Evolutionary conservation across 2,797 vertebrate genomes (phyloP).

Genomic region (Tokudaia muenninki): DNA sequence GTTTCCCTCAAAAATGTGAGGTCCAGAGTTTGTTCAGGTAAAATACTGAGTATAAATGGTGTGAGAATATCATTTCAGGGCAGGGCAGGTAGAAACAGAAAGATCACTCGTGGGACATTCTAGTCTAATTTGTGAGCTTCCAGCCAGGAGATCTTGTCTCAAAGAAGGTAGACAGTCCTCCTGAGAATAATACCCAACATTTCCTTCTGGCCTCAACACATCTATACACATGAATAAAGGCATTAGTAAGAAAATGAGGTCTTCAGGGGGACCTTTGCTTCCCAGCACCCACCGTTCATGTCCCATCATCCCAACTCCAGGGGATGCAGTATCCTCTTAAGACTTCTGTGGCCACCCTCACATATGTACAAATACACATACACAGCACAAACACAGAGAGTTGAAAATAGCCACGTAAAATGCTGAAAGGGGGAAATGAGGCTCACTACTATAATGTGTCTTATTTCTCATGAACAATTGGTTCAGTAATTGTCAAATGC

Average conservation of each 20-base stretch:
- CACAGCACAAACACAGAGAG: not conserved
- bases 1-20: not conserved
- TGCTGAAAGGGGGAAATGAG: constrained; percentile 40
- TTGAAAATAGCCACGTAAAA: not conserved
- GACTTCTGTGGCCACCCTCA: not conserved
- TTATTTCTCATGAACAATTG: not conserved
- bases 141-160: not conserved
- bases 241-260: not conserved
- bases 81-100: not conserved
- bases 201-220: not conserved
- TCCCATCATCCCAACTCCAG: too few species aligned
- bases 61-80: not conserved
- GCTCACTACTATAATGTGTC: not conserved
- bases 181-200: too few species aligned
- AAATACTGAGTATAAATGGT: not conserved
- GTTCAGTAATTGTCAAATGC: not conserved
- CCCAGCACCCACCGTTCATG: too few species aligned
- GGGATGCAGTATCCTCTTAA: not conserved
- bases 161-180: not conserved
- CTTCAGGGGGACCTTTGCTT: not conserved
- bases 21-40: not conserved
- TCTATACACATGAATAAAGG: not conserved
- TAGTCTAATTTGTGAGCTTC: not conserved
- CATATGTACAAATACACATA: not conserved
- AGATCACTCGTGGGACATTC: not conserved